phyloP scores from a whole-genome alignment of 2,113 vertebrate genomes.

The Pseudopodoces humilis region DNA sequence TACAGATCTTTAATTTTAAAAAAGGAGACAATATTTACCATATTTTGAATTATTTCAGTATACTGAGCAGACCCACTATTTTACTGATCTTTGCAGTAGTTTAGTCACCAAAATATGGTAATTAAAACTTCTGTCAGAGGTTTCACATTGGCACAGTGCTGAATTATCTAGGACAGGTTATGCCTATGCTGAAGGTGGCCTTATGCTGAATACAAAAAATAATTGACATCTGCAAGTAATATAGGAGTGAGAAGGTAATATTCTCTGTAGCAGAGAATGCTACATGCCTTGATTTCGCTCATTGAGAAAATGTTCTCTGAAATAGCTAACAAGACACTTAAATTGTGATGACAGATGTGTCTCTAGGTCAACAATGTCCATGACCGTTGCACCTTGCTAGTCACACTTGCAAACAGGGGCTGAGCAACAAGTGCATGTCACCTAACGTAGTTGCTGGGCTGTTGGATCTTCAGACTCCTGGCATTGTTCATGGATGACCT shows the following conservation, averaged over 20 bases:
- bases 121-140: background rate
- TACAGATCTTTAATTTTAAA: background rate
- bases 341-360: background rate
- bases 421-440: background rate
- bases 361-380: background rate
- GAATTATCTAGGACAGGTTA: background rate
- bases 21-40: background rate
- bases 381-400: background rate
- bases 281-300: background rate
- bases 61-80: background rate
- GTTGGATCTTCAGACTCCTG: background rate
- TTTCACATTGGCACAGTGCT: background rate
- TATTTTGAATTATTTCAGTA: background rate
- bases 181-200: background rate
- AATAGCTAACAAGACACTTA: background rate
- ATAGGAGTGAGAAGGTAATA: background rate
- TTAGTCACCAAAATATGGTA: background rate
- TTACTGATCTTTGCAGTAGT: background rate
- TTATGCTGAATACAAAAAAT: background rate
- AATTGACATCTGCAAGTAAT: background rate
- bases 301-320: background rate
- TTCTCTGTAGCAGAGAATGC: background rate
- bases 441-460: background rate
- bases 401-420: background rate
- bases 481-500: fast-evolving